These are phyloP conservation scores for Catagonus wagneri DNA, from an alignment of 2,113 vertebrate genomes.

Conservation along the genomic window DNA sequence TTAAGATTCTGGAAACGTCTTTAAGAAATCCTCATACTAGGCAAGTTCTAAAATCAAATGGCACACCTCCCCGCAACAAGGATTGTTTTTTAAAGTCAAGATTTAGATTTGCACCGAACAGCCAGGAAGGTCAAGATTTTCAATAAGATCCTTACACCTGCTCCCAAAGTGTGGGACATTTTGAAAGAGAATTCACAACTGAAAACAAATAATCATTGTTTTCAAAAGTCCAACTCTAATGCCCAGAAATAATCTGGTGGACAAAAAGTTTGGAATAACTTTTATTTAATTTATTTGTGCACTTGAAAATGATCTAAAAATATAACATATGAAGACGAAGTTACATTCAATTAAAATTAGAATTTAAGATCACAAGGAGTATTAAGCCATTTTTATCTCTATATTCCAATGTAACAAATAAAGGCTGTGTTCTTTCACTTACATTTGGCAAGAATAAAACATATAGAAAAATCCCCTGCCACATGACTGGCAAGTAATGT, in stretches of 20 bases:
- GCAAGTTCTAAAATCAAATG: constrained; percentile 22
- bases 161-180: neutral
- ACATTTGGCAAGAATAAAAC: neutral
- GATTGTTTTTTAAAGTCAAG: accelerated
- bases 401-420: neutral
- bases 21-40: neutral
- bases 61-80: neutral
- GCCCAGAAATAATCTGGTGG: neutral
- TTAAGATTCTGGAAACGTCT: constrained; percentile 7
- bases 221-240: constrained; percentile 28
- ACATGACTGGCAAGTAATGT: neutral
- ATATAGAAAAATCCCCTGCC: neutral
- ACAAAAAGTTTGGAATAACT: neutral
- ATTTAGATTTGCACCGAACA: constrained; percentile 17
- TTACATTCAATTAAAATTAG: constrained; percentile 37
- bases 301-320: constrained; percentile 51
- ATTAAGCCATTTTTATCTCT: neutral
- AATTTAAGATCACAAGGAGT: neutral
- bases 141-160: neutral
- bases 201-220: neutral
- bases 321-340: neutral
- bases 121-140: neutral
- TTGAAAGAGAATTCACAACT: constrained; percentile 16
- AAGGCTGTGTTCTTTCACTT: neutral
- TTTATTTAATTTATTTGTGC: constrained; percentile 50